These are phyloP conservation scores for Osmerus mordax DNA, from an alignment of 2,113 vertebrate genomes.

Conservation along the genomic window DNA sequence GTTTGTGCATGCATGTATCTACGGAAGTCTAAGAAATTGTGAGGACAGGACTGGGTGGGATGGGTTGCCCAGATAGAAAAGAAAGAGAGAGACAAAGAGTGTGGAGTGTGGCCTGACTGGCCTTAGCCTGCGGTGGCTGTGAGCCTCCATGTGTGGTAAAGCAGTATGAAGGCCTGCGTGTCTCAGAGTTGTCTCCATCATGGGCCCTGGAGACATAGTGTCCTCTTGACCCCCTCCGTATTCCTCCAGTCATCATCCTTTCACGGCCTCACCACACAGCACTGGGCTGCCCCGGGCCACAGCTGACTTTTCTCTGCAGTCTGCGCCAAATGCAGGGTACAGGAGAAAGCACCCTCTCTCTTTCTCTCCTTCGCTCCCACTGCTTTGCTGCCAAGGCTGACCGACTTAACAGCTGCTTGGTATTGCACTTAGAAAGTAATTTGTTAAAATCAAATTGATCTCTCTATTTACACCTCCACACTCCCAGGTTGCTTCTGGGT, in stretches of 20 bases:
- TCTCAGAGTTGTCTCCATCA: not conserved
- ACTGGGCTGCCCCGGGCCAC: not conserved
- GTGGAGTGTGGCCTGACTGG: not conserved
- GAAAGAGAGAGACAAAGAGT: not conserved
- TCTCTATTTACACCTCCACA: constrained; percentile 67
- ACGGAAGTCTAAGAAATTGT: constrained; percentile 1
- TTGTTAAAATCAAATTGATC: constrained; percentile 78
- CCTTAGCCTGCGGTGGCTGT: not conserved
- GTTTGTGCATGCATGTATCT: not conserved
- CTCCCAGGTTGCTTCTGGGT: constrained; percentile 59
- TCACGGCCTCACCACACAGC: not conserved
- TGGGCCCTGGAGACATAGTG: not conserved
- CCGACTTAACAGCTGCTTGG: constrained; percentile 74
- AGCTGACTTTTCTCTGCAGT: constrained; percentile 1
- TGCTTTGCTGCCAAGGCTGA: constrained; percentile 6
- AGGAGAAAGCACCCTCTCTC: not conserved
- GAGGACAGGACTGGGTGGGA: constrained; percentile 14
- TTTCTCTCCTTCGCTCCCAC: not conserved
- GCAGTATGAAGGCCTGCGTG: not conserved
- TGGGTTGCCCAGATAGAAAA: constrained; percentile 28
- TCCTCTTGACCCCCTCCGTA: not conserved
- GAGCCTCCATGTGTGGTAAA: not conserved
- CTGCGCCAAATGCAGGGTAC: not conserved
- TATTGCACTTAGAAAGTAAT: constrained; percentile 72
- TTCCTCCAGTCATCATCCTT: not conserved